Percentiles rank a stretch among this genome's conserved stretches.
Evolutionary conservation across 2,888 invertebrate genomes (phyloP).

Genomic region (Rhimphoctona megacephalus): DNA sequence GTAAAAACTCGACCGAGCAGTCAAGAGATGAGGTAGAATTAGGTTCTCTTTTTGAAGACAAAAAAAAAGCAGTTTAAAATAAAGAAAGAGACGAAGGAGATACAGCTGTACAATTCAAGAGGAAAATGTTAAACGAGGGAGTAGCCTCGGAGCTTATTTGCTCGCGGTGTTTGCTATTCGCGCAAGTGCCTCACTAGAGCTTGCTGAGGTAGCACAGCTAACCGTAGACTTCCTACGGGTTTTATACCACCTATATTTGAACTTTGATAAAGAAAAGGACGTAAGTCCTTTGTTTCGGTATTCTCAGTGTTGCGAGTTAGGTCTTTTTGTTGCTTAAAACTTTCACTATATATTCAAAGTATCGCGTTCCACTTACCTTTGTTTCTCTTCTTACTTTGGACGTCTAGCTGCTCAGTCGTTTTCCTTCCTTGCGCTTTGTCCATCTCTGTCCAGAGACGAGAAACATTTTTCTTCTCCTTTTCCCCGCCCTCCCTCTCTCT

Average conservation of each 20-base stretch:
- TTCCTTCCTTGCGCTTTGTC: constrained; percentile 29
- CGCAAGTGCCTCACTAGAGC: constrained; percentile 28
- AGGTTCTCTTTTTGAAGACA: constrained; percentile 33
- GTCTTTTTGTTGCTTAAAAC: neutral
- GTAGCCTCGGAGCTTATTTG: constrained; percentile 48
- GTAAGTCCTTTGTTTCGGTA: neutral
- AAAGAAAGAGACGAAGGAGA: neutral
- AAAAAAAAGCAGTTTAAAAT: neutral
- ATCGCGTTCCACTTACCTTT: constrained; percentile 69
- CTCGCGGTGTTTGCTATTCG: constrained; percentile 53
- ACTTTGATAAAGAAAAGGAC: neutral
- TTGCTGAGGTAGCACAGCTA: constrained; percentile 42
- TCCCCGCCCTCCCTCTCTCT: neutral
- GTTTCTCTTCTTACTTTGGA: constrained; percentile 64
- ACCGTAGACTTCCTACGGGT: constrained; percentile 11
- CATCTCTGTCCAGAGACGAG: constrained; percentile 1
- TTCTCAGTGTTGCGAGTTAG: neutral
- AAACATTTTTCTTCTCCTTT: neutral
- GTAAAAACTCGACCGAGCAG: neutral
- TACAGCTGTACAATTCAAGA: constrained; percentile 25
- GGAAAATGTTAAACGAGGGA: constrained; percentile 57
- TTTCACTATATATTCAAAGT: constrained; percentile 58
- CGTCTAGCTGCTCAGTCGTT: constrained; percentile 48
- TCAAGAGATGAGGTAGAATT: constrained; percentile 42
- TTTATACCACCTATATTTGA: constrained; percentile 2